Percentiles rank a stretch among this genome's conserved stretches.
Conservation (phyloP, 2,113 vertebrate species). For the Thalassarche chlororhynchos region DNA sequence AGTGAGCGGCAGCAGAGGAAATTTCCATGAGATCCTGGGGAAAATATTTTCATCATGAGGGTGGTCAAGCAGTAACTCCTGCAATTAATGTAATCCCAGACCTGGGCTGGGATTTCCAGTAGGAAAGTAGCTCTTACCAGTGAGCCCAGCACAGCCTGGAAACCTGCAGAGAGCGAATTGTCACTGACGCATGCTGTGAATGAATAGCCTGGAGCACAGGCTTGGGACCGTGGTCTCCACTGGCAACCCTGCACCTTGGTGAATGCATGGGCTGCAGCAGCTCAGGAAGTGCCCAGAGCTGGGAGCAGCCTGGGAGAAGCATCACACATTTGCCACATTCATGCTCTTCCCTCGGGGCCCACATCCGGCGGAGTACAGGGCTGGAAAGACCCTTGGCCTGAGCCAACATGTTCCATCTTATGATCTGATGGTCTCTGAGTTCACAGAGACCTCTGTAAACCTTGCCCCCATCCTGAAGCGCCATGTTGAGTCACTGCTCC, state of each 20-base stretch:
- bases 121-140: background rate
- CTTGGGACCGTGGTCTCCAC: background rate
- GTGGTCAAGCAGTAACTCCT: background rate
- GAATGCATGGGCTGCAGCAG: background rate
- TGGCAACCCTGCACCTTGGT: background rate
- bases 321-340: background rate
- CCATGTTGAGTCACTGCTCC: background rate
- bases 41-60: too few species aligned
- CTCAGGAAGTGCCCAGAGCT: background rate
- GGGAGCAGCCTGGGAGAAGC: background rate
- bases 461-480: background rate
- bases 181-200: rapidly evolving
- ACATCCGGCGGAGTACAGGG: rapidly evolving
- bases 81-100: background rate
- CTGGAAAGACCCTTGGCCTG: background rate
- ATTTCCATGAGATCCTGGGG: background rate
- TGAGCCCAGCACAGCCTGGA: background rate
- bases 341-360: background rate
- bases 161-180: background rate
- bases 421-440: too few species aligned
- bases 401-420: background rate
- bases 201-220: rapidly evolving
- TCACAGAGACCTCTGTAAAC: background rate
- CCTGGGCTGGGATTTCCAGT: background rate
- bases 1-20: background rate